These are phyloP conservation scores for Etheostoma nigrum DNA, from an alignment of 2,797 vertebrate genomes.

Conservation along the genomic window DNA sequence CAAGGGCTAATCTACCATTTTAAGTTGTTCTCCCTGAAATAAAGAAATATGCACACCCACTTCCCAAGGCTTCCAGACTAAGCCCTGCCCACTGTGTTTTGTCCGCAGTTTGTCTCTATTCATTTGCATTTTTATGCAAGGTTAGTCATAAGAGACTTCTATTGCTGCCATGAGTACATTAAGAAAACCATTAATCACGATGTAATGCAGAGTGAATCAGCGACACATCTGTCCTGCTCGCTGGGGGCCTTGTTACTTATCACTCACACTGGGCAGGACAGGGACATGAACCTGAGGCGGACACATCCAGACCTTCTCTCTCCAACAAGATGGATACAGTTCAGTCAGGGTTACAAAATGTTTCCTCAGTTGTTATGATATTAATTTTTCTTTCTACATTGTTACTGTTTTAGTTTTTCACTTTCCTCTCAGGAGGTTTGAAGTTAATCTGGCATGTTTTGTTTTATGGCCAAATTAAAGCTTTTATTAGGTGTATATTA, in stretches of 20 bases:
- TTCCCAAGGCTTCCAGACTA: slow-evolving; percentile 77
- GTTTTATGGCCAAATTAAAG: slow-evolving; percentile 7
- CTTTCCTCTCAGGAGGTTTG: neutral
- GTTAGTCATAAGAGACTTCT: slow-evolving; percentile 82
- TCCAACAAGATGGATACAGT: slow-evolving; percentile 41
- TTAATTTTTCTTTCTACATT: neutral
- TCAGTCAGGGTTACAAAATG: slow-evolving; percentile 17
- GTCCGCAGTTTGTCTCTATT: slow-evolving; percentile 79
- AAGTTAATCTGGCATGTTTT: neutral
- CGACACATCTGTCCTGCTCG: slow-evolving; percentile 76
- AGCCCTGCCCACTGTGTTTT: slow-evolving; percentile 75
- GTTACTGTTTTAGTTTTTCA: neutral
- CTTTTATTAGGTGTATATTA: slow-evolving; percentile 9
- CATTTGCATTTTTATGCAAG: slow-evolving; percentile 89
- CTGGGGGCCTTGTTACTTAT: slow-evolving; percentile 68
- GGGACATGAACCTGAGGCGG: slow-evolving; percentile 49
- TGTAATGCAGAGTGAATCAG: slow-evolving; percentile 79
- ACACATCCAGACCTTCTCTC: slow-evolving; percentile 51
- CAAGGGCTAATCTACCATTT: slow-evolving; percentile 76
- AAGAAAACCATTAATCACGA: slow-evolving; percentile 86
- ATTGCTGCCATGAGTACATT: slow-evolving; percentile 84
- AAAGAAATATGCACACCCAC: slow-evolving; percentile 85
- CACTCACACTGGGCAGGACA: slow-evolving; percentile 62
- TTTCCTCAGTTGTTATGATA: neutral
- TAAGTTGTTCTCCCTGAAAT: slow-evolving; percentile 72